Evolutionary conservation across 2,113 vertebrate genomes (phyloP).

Genomic region (human (Homo sapiens)): DNA sequence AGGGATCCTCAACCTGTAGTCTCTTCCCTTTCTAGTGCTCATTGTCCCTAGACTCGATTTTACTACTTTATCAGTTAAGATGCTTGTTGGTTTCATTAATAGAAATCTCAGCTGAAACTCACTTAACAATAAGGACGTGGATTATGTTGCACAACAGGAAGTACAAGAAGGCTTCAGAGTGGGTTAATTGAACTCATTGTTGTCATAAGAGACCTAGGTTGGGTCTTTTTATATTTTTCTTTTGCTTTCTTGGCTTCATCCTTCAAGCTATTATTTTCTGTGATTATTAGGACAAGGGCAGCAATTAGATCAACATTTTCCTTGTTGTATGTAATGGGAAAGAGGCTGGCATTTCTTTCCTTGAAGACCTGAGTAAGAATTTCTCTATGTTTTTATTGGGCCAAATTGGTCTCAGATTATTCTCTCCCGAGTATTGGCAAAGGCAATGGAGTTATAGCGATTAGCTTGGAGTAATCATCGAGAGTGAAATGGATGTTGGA

Average conservation of each 20-base stretch:
- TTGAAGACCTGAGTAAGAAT: neutral
- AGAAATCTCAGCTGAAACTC: neutral
- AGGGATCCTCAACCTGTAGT: neutral
- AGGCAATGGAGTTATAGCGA: neutral
- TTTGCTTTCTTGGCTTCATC: conserved; percentile 11
- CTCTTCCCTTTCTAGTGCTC: neutral
- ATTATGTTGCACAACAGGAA: neutral
- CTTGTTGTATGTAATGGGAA: neutral
- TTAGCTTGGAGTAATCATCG: neutral
- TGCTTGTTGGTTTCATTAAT: conserved; percentile 8
- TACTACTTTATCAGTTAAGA: neutral
- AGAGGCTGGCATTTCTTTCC: neutral
- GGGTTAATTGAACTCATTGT: neutral
- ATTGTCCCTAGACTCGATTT: neutral
- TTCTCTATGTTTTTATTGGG: neutral
- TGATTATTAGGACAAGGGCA: neutral
- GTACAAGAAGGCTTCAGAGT: neutral
- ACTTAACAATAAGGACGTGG: neutral
- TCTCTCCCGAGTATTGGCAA: neutral
- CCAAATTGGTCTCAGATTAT: neutral
- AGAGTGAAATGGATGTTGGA: neutral
- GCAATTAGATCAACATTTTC: neutral
- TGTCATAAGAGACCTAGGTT: neutral
- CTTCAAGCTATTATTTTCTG: neutral
- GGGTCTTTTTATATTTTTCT: neutral